phyloP scores from a whole-genome alignment of 64 coral and sea anemone genomes.

The Montipora capricornis region DNA sequence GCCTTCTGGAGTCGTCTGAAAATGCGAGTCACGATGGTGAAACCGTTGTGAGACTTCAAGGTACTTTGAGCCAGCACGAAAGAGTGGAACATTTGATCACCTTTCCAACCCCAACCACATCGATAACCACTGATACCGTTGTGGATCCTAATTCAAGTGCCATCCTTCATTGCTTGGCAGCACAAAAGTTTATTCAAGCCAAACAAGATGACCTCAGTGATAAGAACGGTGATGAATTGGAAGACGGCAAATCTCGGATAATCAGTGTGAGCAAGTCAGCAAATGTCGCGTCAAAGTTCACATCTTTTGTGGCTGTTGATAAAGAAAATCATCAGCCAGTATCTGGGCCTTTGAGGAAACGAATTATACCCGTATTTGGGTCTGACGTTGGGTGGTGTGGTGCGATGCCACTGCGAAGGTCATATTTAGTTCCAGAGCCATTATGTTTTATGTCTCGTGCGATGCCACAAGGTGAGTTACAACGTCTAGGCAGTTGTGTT shows the following conservation, averaged over 20 bases:
- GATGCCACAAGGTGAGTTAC: too few species aligned
- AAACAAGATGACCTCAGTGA: neutral
- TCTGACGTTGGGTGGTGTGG: too few species aligned
- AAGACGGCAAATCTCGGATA: neutral
- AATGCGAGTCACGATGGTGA: neutral
- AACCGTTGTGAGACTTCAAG: neutral
- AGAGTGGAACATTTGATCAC: neutral
- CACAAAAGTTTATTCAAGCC: conserved; percentile 57
- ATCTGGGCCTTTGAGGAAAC: neutral
- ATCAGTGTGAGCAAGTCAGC: conserved; percentile 31
- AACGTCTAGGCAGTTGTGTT: too few species aligned
- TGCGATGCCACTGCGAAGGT: too few species aligned
- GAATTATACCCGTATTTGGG: neutral
- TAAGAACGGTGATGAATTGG: neutral
- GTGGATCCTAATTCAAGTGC: neutral
- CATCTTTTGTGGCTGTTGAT: conserved; percentile 59
- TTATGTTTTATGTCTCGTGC: too few species aligned
- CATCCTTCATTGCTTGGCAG: conserved; percentile 49
- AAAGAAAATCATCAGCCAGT: conserved; percentile 42
- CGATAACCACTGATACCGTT: neutral
- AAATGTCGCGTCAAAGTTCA: conserved; percentile 25
- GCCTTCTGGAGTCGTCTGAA: conserved; percentile 3
- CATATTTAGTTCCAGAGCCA: too few species aligned
- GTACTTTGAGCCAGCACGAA: neutral
- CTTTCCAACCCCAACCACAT: neutral